Base-by-base conservation (phyloP, 2,113 vertebrate genomes). In the Drymodes brunneopygia region DNA sequence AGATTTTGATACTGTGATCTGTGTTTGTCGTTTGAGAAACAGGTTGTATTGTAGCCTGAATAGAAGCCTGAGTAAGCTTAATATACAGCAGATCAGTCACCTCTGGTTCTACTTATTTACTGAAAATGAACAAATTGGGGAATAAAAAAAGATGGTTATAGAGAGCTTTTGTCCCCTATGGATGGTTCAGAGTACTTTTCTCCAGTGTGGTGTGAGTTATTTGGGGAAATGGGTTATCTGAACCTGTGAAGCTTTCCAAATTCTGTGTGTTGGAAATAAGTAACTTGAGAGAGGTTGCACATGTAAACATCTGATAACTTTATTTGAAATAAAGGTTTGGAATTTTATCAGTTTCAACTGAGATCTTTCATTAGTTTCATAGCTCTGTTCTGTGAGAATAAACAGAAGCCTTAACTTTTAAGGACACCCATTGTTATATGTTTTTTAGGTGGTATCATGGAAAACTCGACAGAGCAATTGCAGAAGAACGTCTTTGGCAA, bases 371-470 rank as follows among this genome's bases (percentile, higher is more conserved):
- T 79, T 81, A 86, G 40, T 92, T 89, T 88, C 42, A 56, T 33
- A 54, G 22, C 25, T 81, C 69, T 92, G 29, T 71, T 85, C 36
- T 85, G 51, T 85, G 74, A 85, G 42, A 92, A 75, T 45, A 66
- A 92, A 81, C 35, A 94, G 67, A 88, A 88, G 33, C 40, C 50
- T 84, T 88, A 74, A 74, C 73, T 81, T 80, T 60, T 80, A 64
- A 85, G 69, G 60, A 73, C 23, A 69, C 48, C 7, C n/a, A 54
- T 35, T 80, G 50, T 88, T 87, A 62, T 25, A 47, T 88, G 79
- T 74, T 85, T 80, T 93, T 94, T 77, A 99, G 99, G 98, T 99
- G 99, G 99, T 99, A 99, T 99, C 99, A 99, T 98, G 99, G 99
- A 97, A 99, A 99, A 97, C 98, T 99, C 86, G 99, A 99, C 97